Conservation (phyloP, 2,797 vertebrate species). For the Coendou prehensilis region DNA sequence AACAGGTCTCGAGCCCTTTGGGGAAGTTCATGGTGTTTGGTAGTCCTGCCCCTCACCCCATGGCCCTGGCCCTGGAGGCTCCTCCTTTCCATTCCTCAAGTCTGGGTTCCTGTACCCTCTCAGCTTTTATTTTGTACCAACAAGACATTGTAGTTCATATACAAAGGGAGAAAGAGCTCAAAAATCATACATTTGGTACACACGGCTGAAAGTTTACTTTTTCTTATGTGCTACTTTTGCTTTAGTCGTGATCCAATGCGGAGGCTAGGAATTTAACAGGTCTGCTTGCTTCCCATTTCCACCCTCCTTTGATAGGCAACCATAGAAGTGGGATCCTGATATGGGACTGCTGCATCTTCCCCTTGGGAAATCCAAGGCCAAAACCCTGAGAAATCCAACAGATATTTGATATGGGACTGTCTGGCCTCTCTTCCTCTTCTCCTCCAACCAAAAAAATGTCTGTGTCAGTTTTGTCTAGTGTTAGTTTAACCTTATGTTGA, state of each 20-base stretch:
- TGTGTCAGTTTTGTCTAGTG: background rate
- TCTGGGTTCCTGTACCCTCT: background rate
- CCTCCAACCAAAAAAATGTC: background rate
- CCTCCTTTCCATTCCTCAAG: background rate
- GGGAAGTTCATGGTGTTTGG: background rate
- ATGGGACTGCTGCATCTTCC: background rate
- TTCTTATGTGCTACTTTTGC: background rate
- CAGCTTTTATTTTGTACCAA: background rate
- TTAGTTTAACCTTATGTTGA: slow-evolving; percentile 28
- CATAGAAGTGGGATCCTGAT: background rate
- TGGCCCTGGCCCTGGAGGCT: background rate
- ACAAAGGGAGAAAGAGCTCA: background rate
- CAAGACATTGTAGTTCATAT: background rate
- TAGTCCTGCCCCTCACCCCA: background rate
- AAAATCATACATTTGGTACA: background rate
- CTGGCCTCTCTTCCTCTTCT: background rate
- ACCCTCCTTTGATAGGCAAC: background rate
- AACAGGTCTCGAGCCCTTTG: background rate
- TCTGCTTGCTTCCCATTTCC: accelerated
- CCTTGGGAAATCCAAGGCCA: background rate
- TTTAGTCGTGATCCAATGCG: background rate
- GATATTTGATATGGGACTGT: background rate
- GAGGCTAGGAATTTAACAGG: background rate
- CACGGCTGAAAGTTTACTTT: background rate
- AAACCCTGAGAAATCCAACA: background rate